Conservation (phyloP, 1,140 invertebrate genomes). For the Leguminivora glycinivorella region DNA sequence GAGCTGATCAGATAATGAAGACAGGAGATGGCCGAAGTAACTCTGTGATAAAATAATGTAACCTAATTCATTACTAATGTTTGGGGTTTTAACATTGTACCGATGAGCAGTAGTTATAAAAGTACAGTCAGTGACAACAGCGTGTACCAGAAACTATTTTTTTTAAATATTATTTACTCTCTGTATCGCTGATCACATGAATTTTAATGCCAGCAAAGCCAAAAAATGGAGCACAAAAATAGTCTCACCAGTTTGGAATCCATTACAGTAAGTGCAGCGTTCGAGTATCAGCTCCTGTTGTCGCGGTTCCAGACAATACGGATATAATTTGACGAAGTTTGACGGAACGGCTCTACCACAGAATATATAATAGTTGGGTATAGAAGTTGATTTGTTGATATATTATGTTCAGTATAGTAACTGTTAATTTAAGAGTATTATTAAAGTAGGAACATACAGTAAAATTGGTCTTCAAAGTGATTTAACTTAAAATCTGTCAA, state of each 20-base stretch:
- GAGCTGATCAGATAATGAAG: too few relatives aligned
- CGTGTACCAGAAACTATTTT: too few relatives aligned
- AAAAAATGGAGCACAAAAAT: constrained; percentile 51
- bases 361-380: too few relatives aligned
- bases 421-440: neutral
- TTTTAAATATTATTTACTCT: neutral
- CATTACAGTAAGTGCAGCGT: constrained; percentile 65
- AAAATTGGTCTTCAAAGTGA: too few relatives aligned
- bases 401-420: neutral
- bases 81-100: too few relatives aligned
- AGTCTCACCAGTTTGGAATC: constrained; percentile 50
- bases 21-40: too few relatives aligned
- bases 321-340: constrained; percentile 25
- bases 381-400: constrained; percentile 4
- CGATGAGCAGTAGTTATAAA: too few relatives aligned
- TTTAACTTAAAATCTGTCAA: too few relatives aligned
- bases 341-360: constrained; percentile 8
- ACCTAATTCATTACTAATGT: too few relatives aligned
- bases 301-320: constrained; percentile 36
- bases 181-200: constrained; percentile 46
- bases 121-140: too few relatives aligned
- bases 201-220: constrained; percentile 56
- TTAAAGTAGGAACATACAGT: too few relatives aligned
- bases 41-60: too few relatives aligned
- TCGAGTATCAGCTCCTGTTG: constrained; percentile 42